Evolutionary conservation across 2,113 vertebrate genomes (phyloP).

Genomic region (Coracopsis vasa): DNA sequence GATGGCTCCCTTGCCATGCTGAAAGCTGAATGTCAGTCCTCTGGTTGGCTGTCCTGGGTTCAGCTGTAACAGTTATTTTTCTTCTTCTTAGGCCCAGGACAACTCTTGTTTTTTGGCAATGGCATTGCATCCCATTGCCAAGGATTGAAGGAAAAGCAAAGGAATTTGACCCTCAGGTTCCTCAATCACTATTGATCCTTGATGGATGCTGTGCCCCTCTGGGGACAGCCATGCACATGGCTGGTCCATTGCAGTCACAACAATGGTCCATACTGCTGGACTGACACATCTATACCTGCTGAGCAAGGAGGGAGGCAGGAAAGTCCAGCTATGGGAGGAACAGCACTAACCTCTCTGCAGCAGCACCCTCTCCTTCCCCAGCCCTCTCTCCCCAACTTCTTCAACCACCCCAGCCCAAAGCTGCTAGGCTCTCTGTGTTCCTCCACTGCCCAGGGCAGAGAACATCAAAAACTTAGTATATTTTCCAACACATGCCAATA

Average conservation of each 20-base stretch:
- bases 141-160: not conserved
- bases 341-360: not conserved
- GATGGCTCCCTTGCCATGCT: not conserved
- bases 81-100: not conserved
- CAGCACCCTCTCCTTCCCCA: not conserved
- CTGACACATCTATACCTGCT: not conserved
- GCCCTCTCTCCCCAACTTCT: not conserved
- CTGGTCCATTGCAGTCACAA: not conserved
- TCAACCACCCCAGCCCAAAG: not conserved
- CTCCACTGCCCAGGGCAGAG: not conserved
- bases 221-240: not conserved
- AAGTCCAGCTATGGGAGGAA: not conserved
- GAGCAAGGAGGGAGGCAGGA: not conserved
- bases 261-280: not conserved
- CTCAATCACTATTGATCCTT: not conserved
- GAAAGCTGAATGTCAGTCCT: not conserved
- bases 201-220: rapidly evolving
- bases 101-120: not conserved
- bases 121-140: not conserved
- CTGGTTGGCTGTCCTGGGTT: not conserved
- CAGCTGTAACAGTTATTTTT: not conserved
- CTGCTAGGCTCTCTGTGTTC: not conserved
- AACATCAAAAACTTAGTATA: not conserved
- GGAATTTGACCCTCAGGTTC: not conserved
- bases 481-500: not conserved